These are phyloP conservation scores for Macroramphosus scolopax DNA, from an alignment of 2,797 vertebrate genomes.

Conservation along the genomic window DNA sequence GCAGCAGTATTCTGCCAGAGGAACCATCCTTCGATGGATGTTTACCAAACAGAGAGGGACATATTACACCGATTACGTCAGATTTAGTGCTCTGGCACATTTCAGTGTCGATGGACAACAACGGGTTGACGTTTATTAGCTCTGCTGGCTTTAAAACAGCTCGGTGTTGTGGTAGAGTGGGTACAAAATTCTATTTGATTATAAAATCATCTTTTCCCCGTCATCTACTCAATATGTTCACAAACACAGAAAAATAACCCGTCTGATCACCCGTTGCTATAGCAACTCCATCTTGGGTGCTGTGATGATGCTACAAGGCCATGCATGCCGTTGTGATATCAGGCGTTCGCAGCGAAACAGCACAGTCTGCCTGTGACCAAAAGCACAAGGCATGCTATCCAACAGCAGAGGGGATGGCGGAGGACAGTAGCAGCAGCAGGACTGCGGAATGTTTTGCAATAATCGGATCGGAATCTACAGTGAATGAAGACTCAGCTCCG, in stretches of 20 bases:
- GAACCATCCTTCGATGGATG: constrained; percentile 27
- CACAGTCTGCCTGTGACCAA: constrained; percentile 48
- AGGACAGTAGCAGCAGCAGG: neutral
- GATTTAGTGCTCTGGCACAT: constrained; percentile 12
- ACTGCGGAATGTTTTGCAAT: neutral
- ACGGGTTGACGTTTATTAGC: constrained; percentile 19
- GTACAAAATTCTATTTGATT: constrained; percentile 38
- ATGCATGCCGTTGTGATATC: constrained; percentile 63
- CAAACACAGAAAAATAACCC: constrained; percentile 68
- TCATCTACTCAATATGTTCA: constrained; percentile 68
- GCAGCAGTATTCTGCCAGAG: constrained; percentile 15
- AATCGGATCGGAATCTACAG: too few relatives aligned
- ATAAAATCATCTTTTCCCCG: constrained; percentile 58
- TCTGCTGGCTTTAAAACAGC: constrained; percentile 18
- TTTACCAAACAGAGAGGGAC: constrained; percentile 7
- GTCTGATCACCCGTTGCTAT: constrained; percentile 75
- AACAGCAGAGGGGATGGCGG: constrained; percentile 4
- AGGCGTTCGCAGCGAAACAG: constrained; percentile 55
- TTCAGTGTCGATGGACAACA: constrained; percentile 25
- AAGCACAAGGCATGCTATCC: constrained; percentile 17
- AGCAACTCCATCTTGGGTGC: constrained; percentile 72
- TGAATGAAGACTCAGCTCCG: too few relatives aligned
- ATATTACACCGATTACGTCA: constrained; percentile 21
- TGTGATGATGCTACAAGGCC: constrained; percentile 74
- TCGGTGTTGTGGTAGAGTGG: neutral